Evolutionary conservation across 2,113 vertebrate genomes (phyloP).

Genomic region (Galbula dea): DNA sequence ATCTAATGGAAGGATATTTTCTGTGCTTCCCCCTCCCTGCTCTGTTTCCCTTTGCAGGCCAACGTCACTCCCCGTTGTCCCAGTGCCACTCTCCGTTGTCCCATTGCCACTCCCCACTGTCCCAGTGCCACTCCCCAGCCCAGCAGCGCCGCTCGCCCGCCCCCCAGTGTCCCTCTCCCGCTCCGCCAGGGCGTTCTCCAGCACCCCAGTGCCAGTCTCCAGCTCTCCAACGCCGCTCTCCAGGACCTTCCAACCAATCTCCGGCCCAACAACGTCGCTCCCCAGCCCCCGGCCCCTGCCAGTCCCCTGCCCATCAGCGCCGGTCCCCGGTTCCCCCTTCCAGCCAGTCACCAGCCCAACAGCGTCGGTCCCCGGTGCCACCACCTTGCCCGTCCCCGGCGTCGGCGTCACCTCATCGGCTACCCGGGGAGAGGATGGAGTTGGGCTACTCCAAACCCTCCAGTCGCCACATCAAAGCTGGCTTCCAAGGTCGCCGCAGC

Average conservation of each 20-base stretch:
- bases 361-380: constrained; percentile 83
- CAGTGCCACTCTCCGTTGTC: constrained; percentile 79
- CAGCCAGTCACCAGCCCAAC: constrained; percentile 81
- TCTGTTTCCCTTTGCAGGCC: constrained; percentile 70
- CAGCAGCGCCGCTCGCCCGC: constrained; percentile 69
- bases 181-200: constrained; percentile 73
- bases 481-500: constrained; percentile 93
- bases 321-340: constrained; percentile 60
- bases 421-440: constrained; percentile 81
- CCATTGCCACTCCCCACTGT: constrained; percentile 38
- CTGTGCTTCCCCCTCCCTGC: not conserved
- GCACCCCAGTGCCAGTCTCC: constrained; percentile 83
- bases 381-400: constrained; percentile 76
- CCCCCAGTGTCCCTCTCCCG: constrained; percentile 77
- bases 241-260: constrained; percentile 78
- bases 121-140: constrained; percentile 22
- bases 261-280: constrained; percentile 85
- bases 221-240: constrained; percentile 80
- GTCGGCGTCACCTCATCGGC: constrained; percentile 80
- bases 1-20: rapidly evolving
- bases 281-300: constrained; percentile 75
- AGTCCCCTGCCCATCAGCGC: constrained; percentile 65
- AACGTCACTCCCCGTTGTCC: constrained; percentile 74
- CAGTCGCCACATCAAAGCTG: constrained; percentile 88
- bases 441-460: constrained; percentile 85